A percentile compares a stretch with the other conserved stretches of the same genome.
Conservation (phyloP, 2,797 vertebrate species). For the Halcyon badia region DNA sequence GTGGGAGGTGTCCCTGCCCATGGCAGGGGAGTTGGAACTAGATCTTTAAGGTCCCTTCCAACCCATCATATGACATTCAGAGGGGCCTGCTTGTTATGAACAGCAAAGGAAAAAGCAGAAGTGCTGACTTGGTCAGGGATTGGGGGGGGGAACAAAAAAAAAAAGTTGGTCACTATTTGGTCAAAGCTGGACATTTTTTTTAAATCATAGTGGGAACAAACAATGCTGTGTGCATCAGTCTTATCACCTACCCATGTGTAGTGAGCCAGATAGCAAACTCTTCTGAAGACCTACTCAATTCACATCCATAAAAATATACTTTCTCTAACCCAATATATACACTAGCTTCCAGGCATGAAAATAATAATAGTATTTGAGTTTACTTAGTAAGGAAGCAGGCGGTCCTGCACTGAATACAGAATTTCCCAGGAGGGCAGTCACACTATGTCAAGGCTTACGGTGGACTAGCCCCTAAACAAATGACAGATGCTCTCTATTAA, state of each 20-base stretch:
- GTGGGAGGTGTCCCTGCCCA: background rate
- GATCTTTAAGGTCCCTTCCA: background rate
- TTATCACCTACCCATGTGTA: background rate
- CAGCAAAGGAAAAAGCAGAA: conserved; percentile 10
- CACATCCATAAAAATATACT: rapidly evolving
- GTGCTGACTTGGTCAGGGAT: background rate
- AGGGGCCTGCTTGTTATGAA: background rate
- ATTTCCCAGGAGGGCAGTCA: background rate
- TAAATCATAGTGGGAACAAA: background rate
- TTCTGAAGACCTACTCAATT: background rate
- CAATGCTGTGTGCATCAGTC: rapidly evolving
- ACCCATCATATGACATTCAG: background rate
- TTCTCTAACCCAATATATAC: background rate
- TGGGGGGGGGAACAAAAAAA: background rate
- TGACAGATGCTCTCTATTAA: too few species aligned
- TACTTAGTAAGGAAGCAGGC: background rate
- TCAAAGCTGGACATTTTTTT: background rate
- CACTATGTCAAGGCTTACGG: background rate
- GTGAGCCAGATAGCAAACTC: background rate
- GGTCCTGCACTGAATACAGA: background rate
- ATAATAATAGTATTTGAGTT: background rate
- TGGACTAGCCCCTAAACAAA: too few species aligned
- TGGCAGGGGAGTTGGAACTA: rapidly evolving
- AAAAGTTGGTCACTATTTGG: background rate
- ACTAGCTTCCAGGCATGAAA: background rate